Conservation (phyloP, 2,113 vertebrate genomes). For the Solea senegalensis region DNA sequence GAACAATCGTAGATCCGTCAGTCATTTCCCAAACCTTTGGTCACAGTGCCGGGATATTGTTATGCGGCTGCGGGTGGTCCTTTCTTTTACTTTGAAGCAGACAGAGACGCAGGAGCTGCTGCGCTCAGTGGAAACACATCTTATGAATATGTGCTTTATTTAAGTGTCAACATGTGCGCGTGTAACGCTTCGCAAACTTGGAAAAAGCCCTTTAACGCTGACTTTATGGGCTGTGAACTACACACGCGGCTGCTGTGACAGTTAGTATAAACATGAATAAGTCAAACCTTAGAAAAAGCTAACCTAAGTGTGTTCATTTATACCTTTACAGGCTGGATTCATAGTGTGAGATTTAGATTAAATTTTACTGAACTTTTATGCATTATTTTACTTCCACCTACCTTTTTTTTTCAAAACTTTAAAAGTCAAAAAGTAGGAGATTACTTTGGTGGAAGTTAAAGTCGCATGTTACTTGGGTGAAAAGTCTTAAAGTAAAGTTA, state of each 20-base stretch:
- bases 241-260: background rate
- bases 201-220: background rate
- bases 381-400: too few species aligned
- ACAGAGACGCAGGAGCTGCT: background rate
- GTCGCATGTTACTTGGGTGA: too few species aligned
- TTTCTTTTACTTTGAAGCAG: background rate
- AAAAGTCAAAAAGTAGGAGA: too few species aligned
- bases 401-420: too few species aligned
- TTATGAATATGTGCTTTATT: background rate
- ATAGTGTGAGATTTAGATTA: too few species aligned
- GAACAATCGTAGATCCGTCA: constrained; percentile 24
- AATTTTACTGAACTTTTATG: too few species aligned
- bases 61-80: constrained; percentile 37
- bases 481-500: too few species aligned
- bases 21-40: constrained; percentile 16
- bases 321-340: too few species aligned
- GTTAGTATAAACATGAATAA: too few species aligned
- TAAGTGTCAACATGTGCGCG: background rate
- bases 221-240: background rate
- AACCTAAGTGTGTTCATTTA: too few species aligned
- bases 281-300: too few species aligned
- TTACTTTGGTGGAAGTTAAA: too few species aligned
- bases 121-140: background rate
- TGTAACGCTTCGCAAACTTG: background rate
- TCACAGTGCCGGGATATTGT: constrained; percentile 37